These are phyloP conservation scores for Phortica variegata DNA, from an alignment of 1,140 invertebrate genomes.

Conservation along the genomic window DNA sequence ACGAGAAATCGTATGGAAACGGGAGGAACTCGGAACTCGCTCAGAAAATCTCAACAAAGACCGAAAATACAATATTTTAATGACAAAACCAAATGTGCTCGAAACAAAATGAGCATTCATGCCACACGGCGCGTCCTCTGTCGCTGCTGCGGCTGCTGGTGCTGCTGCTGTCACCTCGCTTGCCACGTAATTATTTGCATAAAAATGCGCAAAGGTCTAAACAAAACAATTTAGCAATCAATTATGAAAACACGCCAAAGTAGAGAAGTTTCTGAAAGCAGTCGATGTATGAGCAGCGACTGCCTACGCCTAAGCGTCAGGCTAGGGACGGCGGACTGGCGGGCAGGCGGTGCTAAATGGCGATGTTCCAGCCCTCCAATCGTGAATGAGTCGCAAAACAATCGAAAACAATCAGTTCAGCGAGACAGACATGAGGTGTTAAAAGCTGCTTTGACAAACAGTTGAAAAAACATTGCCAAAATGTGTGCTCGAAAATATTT, in stretches of 20 bases:
- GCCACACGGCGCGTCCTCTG: too few species aligned
- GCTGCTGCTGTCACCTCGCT: too few species aligned
- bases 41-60: constrained; percentile 47
- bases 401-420: constrained; percentile 2
- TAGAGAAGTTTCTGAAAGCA: constrained; percentile 19
- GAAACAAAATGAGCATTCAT: constrained; percentile 36
- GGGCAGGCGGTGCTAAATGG: neutral
- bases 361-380: constrained; percentile 3
- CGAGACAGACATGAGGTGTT: constrained; percentile 4
- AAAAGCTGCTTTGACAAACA: too few species aligned
- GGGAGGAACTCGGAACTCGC: neutral
- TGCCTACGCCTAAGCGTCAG: constrained; percentile 35
- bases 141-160: too few species aligned
- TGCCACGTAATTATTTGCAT: constrained; percentile 55
- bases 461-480: too few species aligned
- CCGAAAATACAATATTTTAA: constrained; percentile 53
- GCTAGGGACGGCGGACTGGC: constrained; percentile 20
- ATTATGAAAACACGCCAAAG: constrained; percentile 54
- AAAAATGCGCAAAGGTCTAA: constrained; percentile 53
- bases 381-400: constrained; percentile 8
- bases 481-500: too few species aligned
- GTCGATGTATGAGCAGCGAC: constrained; percentile 23
- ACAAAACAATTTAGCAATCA: constrained; percentile 54
- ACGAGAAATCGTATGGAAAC: neutral
- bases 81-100: constrained; percentile 41